Conservation (phyloP, 2,113 vertebrate species). For the Brienomyrus brachyistius region DNA sequence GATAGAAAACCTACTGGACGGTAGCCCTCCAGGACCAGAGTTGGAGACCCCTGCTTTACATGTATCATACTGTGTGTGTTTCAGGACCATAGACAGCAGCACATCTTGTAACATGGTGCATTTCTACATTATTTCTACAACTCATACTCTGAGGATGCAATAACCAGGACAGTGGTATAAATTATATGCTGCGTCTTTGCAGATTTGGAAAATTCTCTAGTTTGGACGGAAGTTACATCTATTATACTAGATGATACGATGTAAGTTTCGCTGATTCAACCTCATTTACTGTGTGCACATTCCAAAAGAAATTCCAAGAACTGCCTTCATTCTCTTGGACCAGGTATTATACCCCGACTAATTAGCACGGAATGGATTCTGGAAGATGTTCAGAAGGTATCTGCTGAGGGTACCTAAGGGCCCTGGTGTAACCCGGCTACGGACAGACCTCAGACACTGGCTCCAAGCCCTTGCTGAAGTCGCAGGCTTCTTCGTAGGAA, state of each 20-base stretch:
- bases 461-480: constrained; percentile 48
- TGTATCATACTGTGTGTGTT: neutral
- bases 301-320: neutral
- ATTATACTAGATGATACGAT: neutral
- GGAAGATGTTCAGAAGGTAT: neutral
- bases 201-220: neutral
- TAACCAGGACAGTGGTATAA: neutral
- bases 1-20: no score
- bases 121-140: neutral
- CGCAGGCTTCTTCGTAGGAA: constrained; percentile 55
- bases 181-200: neutral
- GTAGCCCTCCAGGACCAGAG: no score
- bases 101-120: neutral
- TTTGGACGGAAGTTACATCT: neutral
- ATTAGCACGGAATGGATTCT: neutral
- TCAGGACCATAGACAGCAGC: neutral
- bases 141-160: neutral
- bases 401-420: neutral
- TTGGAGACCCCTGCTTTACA: no score
- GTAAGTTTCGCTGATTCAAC: neutral
- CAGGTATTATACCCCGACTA: neutral
- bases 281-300: neutral
- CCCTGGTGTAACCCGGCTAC: neutral
- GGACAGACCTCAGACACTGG: constrained; percentile 52
- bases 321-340: neutral